phyloP scores from a whole-genome alignment of 2,797 vertebrate species.

The Neosalanx taihuensis region DNA sequence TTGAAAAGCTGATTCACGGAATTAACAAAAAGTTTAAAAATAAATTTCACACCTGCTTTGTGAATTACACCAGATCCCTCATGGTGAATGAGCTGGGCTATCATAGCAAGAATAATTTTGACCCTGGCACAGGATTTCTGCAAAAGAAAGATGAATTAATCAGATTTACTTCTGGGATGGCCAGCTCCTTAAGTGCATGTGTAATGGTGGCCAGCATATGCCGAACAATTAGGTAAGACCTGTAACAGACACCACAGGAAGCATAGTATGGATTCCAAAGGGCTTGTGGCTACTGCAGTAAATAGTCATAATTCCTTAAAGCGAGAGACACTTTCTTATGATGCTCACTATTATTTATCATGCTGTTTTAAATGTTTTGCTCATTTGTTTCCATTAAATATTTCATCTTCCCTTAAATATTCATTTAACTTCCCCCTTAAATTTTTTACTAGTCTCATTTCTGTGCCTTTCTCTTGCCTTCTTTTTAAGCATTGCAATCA shows the following conservation, averaged over 20 bases:
- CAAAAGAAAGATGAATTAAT: background rate
- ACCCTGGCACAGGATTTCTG: background rate
- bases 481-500: slow-evolving; percentile 76
- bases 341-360: slow-evolving; percentile 71
- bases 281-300: slow-evolving; percentile 56
- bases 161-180: background rate
- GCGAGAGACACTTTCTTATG: slow-evolving; percentile 56
- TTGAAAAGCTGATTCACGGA: slow-evolving; percentile 29
- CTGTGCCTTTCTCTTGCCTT: slow-evolving; percentile 66
- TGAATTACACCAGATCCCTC: background rate
- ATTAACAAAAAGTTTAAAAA: slow-evolving; percentile 1
- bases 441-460: slow-evolving; percentile 78
- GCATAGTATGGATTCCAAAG: slow-evolving; percentile 41
- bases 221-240: slow-evolving; percentile 52
- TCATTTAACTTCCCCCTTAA: slow-evolving; percentile 78
- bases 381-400: slow-evolving; percentile 83
- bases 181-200: background rate
- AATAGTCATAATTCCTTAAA: slow-evolving; percentile 43
- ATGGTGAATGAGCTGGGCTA: background rate
- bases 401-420: slow-evolving; percentile 82
- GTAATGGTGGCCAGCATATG: slow-evolving; percentile 41
- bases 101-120: background rate
- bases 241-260: slow-evolving; percentile 39
- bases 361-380: slow-evolving; percentile 78
- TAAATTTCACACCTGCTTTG: background rate